A percentile compares a stretch with the other conserved stretches of the same genome.
These are phyloP conservation scores for Dermatemys mawii DNA, from an alignment of 2,113 vertebrate genomes.

Conservation along the genomic window DNA sequence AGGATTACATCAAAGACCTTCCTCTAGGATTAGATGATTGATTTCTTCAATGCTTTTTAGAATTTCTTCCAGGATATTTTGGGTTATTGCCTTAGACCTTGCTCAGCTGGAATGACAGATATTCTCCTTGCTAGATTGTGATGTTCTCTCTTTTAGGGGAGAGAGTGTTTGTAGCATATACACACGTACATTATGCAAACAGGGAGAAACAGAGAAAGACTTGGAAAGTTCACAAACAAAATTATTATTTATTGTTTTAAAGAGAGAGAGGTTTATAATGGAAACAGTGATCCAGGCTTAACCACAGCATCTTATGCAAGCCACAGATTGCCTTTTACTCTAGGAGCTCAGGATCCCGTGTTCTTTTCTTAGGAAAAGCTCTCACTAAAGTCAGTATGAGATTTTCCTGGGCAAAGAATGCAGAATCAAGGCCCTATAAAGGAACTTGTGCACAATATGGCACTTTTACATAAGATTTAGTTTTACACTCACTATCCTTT, in stretches of 20 bases:
- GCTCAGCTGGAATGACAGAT: constrained; percentile 75
- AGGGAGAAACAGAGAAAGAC: neutral
- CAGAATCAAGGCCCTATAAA: neutral
- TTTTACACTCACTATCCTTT: neutral
- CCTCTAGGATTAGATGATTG: constrained; percentile 77
- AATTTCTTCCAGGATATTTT: constrained; percentile 79
- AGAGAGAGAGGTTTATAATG: constrained; percentile 46
- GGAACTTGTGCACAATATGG: constrained; percentile 31
- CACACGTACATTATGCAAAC: constrained; percentile 3
- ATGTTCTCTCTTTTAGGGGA: constrained; percentile 70
- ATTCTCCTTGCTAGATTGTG: constrained; percentile 68
- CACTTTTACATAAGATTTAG: neutral
- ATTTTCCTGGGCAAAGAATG: neutral
- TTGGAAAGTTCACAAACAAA: constrained; percentile 68
- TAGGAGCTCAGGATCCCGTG: constrained; percentile 17
- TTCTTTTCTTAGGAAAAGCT: constrained; percentile 7
- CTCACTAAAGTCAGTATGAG: neutral
- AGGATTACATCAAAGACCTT: constrained; percentile 81
- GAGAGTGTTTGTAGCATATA: constrained; percentile 14
- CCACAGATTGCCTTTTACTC: constrained; percentile 55
- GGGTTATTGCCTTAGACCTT: constrained; percentile 79
- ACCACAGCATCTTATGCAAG: constrained; percentile 41
- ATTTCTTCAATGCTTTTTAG: constrained; percentile 79
- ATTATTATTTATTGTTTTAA: constrained; percentile 71
- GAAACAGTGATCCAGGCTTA: constrained; percentile 63